A percentile compares a stretch with the other conserved stretches of the same genome.
Evolutionary conservation across 1,140 invertebrate genomes (phyloP).

Genomic region (Cheumatopsyche charites): DNA sequence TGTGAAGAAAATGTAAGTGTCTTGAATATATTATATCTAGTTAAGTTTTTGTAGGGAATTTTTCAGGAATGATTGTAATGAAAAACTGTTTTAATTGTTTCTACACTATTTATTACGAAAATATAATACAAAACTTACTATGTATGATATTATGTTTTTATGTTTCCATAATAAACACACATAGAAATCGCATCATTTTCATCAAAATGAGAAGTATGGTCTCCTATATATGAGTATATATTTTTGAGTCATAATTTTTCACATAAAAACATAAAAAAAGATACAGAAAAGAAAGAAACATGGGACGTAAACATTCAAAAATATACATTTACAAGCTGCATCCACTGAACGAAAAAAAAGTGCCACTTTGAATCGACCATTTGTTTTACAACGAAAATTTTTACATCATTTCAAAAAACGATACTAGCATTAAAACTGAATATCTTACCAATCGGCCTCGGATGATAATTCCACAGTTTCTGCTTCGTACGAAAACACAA

Average conservation of each 20-base stretch:
- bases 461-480: neutral
- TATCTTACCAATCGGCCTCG: neutral
- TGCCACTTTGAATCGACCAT: slow-evolving; percentile 5
- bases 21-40: too few relatives aligned
- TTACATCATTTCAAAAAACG: neutral
- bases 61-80: neutral
- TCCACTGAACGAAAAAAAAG: neutral
- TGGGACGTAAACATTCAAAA: neutral
- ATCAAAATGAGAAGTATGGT: slow-evolving; percentile 15
- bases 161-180: slow-evolving; percentile 25
- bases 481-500: too few relatives aligned
- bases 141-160: slow-evolving; percentile 44
- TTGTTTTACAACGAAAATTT: neutral
- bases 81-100: slow-evolving; percentile 31
- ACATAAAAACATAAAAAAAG: neutral
- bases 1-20: too few relatives aligned
- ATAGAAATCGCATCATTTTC: slow-evolving; percentile 35
- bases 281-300: neutral
- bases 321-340: neutral
- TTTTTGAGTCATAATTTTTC: neutral
- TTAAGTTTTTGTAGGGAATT: too few relatives aligned
- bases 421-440: neutral
- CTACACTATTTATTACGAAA: slow-evolving; percentile 50
- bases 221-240: slow-evolving; percentile 25
- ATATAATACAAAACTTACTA: slow-evolving; percentile 49